Evolutionary conservation across 2,797 vertebrate species (phyloP).

Genomic region (Cacajao melanocephalus): DNA sequence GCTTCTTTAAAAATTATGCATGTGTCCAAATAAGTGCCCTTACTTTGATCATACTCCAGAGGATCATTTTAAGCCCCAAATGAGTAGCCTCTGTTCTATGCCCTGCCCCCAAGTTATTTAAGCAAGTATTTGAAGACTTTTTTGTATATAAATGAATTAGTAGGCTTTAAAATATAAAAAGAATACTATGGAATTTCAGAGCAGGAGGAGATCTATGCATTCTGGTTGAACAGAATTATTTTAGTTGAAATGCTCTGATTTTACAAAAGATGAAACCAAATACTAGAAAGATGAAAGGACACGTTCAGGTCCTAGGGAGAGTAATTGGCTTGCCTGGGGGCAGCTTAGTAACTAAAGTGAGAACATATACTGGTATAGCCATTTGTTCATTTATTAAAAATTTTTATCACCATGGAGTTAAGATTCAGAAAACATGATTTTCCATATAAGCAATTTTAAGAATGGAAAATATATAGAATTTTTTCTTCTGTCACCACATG

Average conservation of each 20-base stretch:
- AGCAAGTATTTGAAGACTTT: slow-evolving; percentile 2
- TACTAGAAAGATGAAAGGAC: neutral
- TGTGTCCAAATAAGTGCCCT: neutral
- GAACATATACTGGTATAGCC: neutral
- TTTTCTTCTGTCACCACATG: neutral
- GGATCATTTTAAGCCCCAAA: neutral
- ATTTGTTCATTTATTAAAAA: neutral
- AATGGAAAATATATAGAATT: neutral
- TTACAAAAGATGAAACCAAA: neutral
- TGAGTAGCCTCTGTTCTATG: neutral
- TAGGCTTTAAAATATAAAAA: slow-evolving; percentile 5
- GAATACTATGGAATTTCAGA: neutral
- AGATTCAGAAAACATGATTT: neutral
- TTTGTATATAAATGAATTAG: neutral
- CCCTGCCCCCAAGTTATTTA: neutral
- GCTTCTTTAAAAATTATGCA: neutral
- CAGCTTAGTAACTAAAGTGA: neutral
- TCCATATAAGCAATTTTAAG: neutral
- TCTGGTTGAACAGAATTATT: neutral
- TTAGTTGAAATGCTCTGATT: slow-evolving; percentile 24
- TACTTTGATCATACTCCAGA: neutral
- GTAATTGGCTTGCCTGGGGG: neutral
- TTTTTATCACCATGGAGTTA: neutral
- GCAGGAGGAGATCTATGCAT: neutral
- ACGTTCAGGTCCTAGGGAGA: neutral